Percentiles rank a stretch among this genome's conserved stretches.
Conservation (phyloP, 2,797 vertebrate species). For the Myripristis murdjan region DNA sequence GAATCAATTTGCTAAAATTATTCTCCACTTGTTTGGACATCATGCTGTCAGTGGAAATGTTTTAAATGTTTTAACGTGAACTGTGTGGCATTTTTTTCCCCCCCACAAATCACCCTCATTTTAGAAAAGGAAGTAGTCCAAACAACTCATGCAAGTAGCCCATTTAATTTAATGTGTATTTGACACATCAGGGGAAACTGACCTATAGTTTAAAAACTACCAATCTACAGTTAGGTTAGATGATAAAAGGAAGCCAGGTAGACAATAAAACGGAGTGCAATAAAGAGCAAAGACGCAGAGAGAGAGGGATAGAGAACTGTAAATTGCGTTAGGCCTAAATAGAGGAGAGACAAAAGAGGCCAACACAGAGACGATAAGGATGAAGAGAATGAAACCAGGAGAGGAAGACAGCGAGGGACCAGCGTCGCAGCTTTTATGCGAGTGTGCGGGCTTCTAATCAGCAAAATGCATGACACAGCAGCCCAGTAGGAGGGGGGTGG, state of each 20-base stretch:
- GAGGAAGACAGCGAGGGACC: conserved; percentile 35
- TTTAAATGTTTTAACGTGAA: no score
- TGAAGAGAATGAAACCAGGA: conserved; percentile 22
- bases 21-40: no score
- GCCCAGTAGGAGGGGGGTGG: conserved; percentile 28
- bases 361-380: conserved; percentile 25
- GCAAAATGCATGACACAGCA: conserved; percentile 80
- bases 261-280: not conserved
- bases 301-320: not conserved
- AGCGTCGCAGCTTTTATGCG: conserved; percentile 66
- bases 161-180: no score
- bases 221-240: no score
- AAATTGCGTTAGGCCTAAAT: not conserved
- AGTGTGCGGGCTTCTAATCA: conserved; percentile 80
- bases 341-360: conserved; percentile 4
- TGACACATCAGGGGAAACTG: no score
- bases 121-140: no score
- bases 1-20: no score
- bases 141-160: no score
- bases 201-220: no score
- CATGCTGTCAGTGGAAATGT: no score
- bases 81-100: no score
- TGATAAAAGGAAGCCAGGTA: not conserved
- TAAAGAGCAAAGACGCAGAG: not conserved
- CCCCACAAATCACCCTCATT: no score